Evolutionary conservation across 1,140 invertebrate genomes (phyloP).

Genomic region (Nebria ingens): DNA sequence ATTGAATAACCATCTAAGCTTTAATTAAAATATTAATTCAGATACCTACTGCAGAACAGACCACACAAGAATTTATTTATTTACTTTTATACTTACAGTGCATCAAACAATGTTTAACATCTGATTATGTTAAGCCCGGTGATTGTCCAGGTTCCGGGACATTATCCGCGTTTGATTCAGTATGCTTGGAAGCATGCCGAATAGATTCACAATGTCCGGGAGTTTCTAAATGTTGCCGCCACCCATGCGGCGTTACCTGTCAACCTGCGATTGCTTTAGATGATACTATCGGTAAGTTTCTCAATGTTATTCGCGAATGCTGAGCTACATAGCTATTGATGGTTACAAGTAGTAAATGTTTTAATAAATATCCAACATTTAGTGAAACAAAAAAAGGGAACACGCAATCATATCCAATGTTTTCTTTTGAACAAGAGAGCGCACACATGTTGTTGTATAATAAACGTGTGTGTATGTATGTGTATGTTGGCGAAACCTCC

Average conservation of each 20-base stretch:
- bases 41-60: neutral
- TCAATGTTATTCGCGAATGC: too few species aligned
- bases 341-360: too few species aligned
- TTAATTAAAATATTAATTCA: neutral
- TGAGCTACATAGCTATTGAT: too few species aligned
- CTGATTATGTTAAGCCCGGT: conserved; percentile 22
- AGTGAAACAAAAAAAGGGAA: too few species aligned
- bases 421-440: too few species aligned
- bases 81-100: conserved; percentile 27
- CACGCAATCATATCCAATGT: too few species aligned
- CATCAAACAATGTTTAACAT: conserved; percentile 21
- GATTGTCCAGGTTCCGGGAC: conserved; percentile 19
- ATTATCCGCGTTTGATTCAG: conserved; percentile 40
- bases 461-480: neutral
- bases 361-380: too few species aligned
- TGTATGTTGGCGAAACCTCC: conserved; percentile 2
- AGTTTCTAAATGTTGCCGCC: conserved; percentile 51
- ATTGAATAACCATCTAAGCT: neutral
- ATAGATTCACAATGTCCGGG: conserved; percentile 51
- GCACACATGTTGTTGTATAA: too few species aligned
- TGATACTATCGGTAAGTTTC: conserved; percentile 24
- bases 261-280: conserved; percentile 44
- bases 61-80: too few species aligned
- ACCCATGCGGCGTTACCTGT: conserved; percentile 52
- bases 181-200: conserved; percentile 48